These are phyloP conservation scores for Apteryx owenii DNA, from an alignment of 2,113 vertebrate species.

Conservation along the genomic window DNA sequence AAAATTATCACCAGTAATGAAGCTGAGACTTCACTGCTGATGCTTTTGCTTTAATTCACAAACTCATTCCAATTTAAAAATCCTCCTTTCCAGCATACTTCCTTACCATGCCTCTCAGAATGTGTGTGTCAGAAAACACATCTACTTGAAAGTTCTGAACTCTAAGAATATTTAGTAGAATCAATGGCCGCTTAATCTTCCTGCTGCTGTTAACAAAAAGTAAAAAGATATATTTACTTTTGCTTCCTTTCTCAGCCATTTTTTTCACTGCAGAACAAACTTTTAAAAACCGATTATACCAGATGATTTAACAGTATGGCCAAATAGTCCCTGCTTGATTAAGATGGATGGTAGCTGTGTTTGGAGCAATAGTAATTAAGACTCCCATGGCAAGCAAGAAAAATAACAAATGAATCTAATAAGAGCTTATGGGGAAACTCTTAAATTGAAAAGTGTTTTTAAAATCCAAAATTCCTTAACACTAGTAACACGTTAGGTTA, in stretches of 20 bases:
- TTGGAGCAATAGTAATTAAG: constrained; percentile 65
- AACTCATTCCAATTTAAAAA: background rate
- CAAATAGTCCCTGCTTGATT: constrained; percentile 54
- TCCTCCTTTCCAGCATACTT: background rate
- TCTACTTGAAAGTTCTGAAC: background rate
- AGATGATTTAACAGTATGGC: constrained; percentile 51
- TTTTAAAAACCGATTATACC: constrained; percentile 26
- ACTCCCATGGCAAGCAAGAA: constrained; percentile 35
- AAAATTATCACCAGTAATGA: background rate
- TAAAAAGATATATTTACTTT: background rate
- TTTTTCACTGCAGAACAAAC: constrained; percentile 41
- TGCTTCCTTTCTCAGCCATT: background rate
- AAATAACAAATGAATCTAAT: constrained; percentile 64
- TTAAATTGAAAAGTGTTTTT: background rate
- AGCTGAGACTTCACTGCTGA: background rate
- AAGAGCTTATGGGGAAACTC: background rate
- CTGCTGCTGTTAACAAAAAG: background rate
- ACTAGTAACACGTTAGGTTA: background rate
- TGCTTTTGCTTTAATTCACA: background rate
- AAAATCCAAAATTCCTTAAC: background rate
- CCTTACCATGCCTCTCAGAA: background rate
- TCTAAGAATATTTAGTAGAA: background rate
- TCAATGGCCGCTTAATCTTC: background rate
- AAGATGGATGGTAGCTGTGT: constrained; percentile 60
- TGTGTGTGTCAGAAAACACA: background rate